phyloP scores from a whole-genome alignment of 2,888 invertebrate species.

The Smittia sp. region DNA sequence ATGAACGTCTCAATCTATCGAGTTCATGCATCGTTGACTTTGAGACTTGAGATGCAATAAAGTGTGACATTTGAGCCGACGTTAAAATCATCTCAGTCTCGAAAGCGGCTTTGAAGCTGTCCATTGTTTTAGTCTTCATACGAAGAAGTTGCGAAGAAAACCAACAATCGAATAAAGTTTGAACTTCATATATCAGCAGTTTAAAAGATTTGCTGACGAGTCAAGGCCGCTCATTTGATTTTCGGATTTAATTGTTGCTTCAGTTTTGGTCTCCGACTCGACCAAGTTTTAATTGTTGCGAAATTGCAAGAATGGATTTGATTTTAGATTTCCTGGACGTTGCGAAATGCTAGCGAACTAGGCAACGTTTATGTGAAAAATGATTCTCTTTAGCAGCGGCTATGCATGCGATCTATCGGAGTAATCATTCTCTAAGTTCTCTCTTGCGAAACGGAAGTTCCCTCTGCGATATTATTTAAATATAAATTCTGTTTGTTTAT shows the following conservation, averaged over 20 bases:
- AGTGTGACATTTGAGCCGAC: conserved; percentile 1
- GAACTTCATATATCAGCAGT: background rate
- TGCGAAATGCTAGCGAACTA: background rate
- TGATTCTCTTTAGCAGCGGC: background rate
- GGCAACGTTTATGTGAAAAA: background rate
- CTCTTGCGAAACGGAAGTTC: conserved; percentile 8
- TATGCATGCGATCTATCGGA: background rate
- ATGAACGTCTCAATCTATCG: background rate
- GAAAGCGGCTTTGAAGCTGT: background rate
- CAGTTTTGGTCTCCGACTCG: too few relatives aligned
- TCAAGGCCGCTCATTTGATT: conserved; percentile 6
- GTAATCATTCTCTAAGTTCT: background rate
- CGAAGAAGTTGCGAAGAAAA: background rate
- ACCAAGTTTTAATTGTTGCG: conserved; percentile 24
- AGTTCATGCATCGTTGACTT: background rate
- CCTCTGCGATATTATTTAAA: background rate
- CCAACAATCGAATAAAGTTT: background rate
- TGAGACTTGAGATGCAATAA: background rate
- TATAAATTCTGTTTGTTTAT: background rate
- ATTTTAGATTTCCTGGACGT: conserved; percentile 9
- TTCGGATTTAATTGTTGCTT: too few relatives aligned
- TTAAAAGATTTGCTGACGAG: background rate
- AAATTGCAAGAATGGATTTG: background rate
- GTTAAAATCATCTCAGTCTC: background rate
- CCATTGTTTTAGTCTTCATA: background rate